phyloP scores from a whole-genome alignment of 1,140 invertebrate genomes.

The Ostrea denselamellosa region DNA sequence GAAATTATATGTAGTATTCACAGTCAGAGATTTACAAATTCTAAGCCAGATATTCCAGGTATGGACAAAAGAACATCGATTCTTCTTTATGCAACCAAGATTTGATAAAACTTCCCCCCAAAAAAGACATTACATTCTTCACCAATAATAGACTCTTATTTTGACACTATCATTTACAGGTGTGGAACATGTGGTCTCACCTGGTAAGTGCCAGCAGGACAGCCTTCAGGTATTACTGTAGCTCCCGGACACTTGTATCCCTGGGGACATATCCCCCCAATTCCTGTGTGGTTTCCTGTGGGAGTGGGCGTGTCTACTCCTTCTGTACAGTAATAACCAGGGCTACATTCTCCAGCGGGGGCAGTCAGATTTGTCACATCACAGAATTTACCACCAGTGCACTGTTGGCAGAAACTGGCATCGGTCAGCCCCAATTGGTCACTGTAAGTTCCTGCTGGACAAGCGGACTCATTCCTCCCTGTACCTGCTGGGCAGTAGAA shows the following conservation, averaged over 20 bases:
- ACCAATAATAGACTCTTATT: too few relatives aligned
- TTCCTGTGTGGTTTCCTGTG: slow-evolving; percentile 70
- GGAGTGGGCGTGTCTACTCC: slow-evolving; percentile 72
- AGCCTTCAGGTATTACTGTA: slow-evolving; percentile 68
- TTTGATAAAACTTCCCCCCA: too few relatives aligned
- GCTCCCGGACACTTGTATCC: slow-evolving; percentile 72
- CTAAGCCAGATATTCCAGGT: too few relatives aligned
- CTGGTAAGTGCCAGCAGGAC: slow-evolving; percentile 73
- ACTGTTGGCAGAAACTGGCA: slow-evolving; percentile 68
- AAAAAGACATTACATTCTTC: too few relatives aligned
- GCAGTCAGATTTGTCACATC: slow-evolving; percentile 72
- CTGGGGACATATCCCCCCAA: slow-evolving; percentile 72
- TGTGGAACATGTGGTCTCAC: slow-evolving; percentile 51
- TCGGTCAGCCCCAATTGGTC: slow-evolving; percentile 67
- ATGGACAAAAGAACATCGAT: too few relatives aligned
- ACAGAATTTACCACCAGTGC: slow-evolving; percentile 74
- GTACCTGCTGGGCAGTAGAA: slow-evolving; percentile 74
- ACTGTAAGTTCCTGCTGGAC: slow-evolving; percentile 75
- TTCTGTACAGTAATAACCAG: slow-evolving; percentile 71
- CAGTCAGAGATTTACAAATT: too few relatives aligned
- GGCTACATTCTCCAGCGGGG: slow-evolving; percentile 68
- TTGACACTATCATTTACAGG: too few relatives aligned
- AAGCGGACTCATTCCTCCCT: slow-evolving; percentile 72
- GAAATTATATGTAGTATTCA: too few relatives aligned
- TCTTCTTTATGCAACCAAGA: too few relatives aligned